Evolutionary conservation across 2,113 vertebrate genomes (phyloP).

Genomic region (Bambusicola thoracicus): DNA sequence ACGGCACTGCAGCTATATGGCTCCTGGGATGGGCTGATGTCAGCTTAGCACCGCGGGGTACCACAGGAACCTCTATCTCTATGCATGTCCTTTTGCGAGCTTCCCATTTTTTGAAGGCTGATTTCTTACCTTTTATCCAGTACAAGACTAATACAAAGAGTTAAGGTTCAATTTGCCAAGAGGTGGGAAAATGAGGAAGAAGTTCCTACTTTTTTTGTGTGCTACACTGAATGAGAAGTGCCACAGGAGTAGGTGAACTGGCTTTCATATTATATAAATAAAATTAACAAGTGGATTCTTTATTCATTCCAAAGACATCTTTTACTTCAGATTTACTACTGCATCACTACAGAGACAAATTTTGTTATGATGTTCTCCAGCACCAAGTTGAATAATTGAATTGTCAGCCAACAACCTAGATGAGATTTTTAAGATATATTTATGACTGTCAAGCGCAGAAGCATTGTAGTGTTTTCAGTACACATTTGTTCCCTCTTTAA

Average conservation of each 20-base stretch:
- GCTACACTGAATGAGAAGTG: neutral
- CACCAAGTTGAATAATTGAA: slow-evolving; percentile 42
- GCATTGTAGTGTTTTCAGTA: neutral
- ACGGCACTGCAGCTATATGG: fast-evolving
- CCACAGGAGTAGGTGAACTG: neutral
- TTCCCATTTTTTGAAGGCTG: neutral
- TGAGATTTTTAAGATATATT: slow-evolving; percentile 37
- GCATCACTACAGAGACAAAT: slow-evolving; percentile 14
- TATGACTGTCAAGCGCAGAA: neutral
- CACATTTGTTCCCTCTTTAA: slow-evolving; percentile 32
- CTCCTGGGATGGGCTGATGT: neutral
- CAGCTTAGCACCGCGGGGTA: neutral
- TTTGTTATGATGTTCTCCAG: slow-evolving; percentile 34
- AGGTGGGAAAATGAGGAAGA: neutral
- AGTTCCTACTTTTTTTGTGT: neutral
- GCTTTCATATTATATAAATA: slow-evolving; percentile 20
- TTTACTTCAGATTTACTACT: slow-evolving; percentile 47
- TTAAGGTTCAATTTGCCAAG: neutral
- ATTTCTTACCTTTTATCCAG: neutral
- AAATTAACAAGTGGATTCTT: slow-evolving; percentile 23
- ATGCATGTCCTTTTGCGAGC: neutral
- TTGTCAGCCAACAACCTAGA: slow-evolving; percentile 27
- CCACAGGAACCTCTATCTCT: neutral
- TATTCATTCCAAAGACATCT: neutral
- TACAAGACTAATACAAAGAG: neutral